These are phyloP conservation scores for Cephus spinipes DNA, from an alignment of 2,888 invertebrate genomes.

Conservation along the genomic window DNA sequence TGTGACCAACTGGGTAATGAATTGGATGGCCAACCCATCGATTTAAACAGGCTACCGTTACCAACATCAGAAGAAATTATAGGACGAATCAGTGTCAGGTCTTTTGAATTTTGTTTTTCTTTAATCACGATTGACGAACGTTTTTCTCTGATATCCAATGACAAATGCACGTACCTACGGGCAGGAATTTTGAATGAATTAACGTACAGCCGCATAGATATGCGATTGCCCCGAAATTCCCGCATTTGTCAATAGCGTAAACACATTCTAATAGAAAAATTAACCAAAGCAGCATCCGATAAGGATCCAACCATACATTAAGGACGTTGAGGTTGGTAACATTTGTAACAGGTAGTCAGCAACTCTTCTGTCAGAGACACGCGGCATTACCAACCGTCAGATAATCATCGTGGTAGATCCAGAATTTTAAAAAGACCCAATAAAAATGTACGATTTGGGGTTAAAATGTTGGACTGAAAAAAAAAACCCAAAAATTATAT, in stretches of 20 bases:
- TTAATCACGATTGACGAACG: not conserved
- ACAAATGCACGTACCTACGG: not conserved
- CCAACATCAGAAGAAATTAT: not conserved
- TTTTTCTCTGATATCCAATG: not conserved
- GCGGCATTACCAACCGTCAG: not conserved
- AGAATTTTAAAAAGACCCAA: not conserved
- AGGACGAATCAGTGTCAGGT: not conserved
- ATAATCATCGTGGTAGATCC: not conserved
- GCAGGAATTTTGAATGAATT: not conserved
- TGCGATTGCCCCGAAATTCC: not conserved
- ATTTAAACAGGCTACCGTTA: not conserved
- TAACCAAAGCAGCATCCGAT: slow-evolving; percentile 25
- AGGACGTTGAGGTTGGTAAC: not conserved
- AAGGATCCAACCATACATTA: not conserved
- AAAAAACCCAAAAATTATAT: too few relatives aligned
- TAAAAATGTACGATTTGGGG: not conserved
- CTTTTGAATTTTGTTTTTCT: not conserved
- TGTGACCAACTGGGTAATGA: slow-evolving; percentile 5
- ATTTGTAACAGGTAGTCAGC: not conserved
- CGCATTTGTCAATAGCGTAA: slow-evolving; percentile 14
- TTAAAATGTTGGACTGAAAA: not conserved
- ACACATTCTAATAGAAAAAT: slow-evolving; percentile 36
- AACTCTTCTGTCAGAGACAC: not conserved
- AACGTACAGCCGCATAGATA: not conserved
- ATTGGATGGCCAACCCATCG: not conserved